These are phyloP conservation scores for Exephanes ischioxanthus DNA, from an alignment of 2,888 invertebrate genomes.

Conservation along the genomic window DNA sequence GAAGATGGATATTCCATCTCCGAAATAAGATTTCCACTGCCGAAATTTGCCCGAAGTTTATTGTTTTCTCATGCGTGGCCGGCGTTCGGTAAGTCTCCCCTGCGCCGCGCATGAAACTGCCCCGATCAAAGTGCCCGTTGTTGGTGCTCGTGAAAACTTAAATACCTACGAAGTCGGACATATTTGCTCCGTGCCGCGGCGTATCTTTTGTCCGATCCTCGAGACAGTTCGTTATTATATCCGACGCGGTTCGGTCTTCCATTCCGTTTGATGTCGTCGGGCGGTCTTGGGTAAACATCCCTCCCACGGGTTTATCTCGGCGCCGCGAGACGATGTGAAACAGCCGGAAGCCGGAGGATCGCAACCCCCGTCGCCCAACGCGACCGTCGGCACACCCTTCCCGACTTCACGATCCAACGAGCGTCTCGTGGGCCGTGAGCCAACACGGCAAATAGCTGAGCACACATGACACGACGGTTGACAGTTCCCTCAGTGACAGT, in stretches of 20 bases:
- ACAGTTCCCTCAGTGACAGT: background rate
- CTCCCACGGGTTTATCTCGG: slow-evolving; percentile 70
- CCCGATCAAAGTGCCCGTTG: too few relatives aligned
- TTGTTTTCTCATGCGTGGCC: too few relatives aligned
- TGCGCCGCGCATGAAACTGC: too few relatives aligned
- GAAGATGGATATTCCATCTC: too few relatives aligned
- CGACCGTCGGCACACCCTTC: slow-evolving; percentile 51
- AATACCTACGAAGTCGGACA: background rate
- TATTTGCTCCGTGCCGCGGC: background rate
- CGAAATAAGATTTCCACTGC: too few relatives aligned
- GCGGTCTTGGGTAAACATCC: slow-evolving; percentile 76
- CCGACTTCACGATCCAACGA: slow-evolving; percentile 67
- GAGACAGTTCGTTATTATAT: slow-evolving; percentile 75
- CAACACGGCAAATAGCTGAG: slow-evolving; percentile 68
- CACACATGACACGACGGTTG: slow-evolving; percentile 58
- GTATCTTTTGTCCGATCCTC: slow-evolving; percentile 67
- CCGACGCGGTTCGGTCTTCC: slow-evolving; percentile 57
- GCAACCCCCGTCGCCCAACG: slow-evolving; percentile 22
- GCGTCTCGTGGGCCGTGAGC: slow-evolving; percentile 66
- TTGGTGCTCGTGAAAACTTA: background rate
- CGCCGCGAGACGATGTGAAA: slow-evolving; percentile 18
- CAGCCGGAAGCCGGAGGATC: slow-evolving; percentile 9
- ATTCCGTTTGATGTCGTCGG: slow-evolving; percentile 77
- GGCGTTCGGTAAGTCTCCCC: too few relatives aligned
- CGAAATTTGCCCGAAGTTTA: too few relatives aligned